Evolutionary conservation across 2,888 invertebrate genomes (phyloP), one percentile per base, ranked within the genome.

Genomic region (Hermodice carunculata): DNA sequence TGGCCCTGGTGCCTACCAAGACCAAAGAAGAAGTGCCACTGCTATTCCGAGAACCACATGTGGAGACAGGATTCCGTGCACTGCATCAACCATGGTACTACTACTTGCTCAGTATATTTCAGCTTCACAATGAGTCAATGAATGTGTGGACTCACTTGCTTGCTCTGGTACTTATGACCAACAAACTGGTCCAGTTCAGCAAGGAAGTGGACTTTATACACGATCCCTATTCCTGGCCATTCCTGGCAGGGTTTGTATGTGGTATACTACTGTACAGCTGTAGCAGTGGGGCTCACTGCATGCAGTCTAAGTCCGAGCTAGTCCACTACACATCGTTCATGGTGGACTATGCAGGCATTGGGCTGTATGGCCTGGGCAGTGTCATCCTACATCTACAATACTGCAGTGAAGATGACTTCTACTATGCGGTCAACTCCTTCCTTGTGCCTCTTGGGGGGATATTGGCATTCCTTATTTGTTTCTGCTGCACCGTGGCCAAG

Each of bases 331-430:
- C 81, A 4, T 80, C 82, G 31, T 85, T 85, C 70, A 84, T 85
- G 79, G 66, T 83, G 28, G 85, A 85, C 67, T 85, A 85, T 70
- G 80, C 82, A 29, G 84, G 83, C 28, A 83, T 85, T 42, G 84
- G 85, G n/a, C 65, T 85, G 58, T 85, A 83, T 70, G 83, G 84
- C n/a, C 71, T 83, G 11, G 84, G 85, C n/a, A 81, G 83, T 66
- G 78, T 78, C 24, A 77, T 84, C 34, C 71, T 82, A n/a, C 85
- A 85, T 67, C 78, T 81, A 51, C 73, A 75, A 52, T 85, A 85
- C 66, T 81, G 82, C 64, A 74, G 77, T 54, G 78, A 82, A 49
- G 71, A 76, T 34, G 64, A 72, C 34, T 70, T 83, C 31, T 73
- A 79, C 32, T 69, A 75, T 31, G 69, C 73, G 2, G 66, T 74